Conservation (phyloP, 2,797 vertebrate genomes). For the Vireo griseus region DNA sequence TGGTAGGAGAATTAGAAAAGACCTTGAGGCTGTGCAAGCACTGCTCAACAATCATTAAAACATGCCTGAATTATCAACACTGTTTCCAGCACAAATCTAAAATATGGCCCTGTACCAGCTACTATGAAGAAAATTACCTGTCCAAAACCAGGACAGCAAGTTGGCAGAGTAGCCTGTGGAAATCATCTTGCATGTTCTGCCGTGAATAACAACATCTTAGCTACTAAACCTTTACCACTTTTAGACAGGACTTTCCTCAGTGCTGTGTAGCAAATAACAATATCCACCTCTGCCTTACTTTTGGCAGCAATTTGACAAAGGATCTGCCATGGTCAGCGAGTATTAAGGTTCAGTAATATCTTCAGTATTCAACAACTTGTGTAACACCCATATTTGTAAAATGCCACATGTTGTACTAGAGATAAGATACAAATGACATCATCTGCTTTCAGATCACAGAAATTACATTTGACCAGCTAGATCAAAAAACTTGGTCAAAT, state of each 20-base stretch:
- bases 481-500: neutral
- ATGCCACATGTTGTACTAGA: neutral
- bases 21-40: neutral
- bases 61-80: neutral
- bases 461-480: neutral
- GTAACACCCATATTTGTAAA: neutral
- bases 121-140: neutral
- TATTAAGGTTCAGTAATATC: neutral
- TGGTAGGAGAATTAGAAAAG: neutral
- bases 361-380: neutral
- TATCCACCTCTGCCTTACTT: neutral
- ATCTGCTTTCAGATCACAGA: neutral
- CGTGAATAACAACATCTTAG: neutral
- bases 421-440: neutral
- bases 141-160: neutral
- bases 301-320: neutral
- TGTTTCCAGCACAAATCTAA: neutral
- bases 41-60: neutral
- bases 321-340: neutral
- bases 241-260: neutral
- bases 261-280: neutral
- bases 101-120: neutral
- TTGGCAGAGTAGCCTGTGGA: neutral
- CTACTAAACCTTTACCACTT: neutral
- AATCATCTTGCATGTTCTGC: neutral